Evolutionary conservation across 1,140 invertebrate genomes (phyloP).

Genomic region (Megalonaias nervosa): DNA sequence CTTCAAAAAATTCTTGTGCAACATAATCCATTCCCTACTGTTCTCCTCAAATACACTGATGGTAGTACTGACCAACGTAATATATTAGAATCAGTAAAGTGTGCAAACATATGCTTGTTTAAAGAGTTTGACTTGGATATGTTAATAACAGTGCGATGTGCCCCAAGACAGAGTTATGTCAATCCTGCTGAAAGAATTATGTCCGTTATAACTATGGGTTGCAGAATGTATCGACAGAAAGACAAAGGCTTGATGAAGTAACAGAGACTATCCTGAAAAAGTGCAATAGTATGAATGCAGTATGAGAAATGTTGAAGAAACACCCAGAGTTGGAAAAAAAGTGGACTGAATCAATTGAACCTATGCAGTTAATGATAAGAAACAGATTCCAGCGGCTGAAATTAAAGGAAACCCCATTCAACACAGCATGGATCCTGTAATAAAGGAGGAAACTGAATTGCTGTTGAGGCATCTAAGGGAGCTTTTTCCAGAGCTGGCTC

Average conservation of each 20-base stretch:
- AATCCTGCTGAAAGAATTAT: not conserved
- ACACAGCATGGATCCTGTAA: not conserved
- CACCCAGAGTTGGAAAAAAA: not conserved
- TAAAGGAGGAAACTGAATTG: not conserved
- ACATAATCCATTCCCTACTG: not conserved
- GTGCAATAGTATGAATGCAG: slow-evolving; percentile 5
- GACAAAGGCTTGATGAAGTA: not conserved
- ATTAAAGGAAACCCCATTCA: slow-evolving; percentile 10
- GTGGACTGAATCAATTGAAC: not conserved
- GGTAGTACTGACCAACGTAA: slow-evolving; percentile 19
- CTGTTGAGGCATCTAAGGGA: not conserved
- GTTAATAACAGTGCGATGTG: not conserved
- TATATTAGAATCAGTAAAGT: slow-evolving; percentile 11
- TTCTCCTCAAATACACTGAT: slow-evolving; percentile 21
- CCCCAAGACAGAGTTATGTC: slow-evolving; percentile 11
- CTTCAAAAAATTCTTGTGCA: not conserved
- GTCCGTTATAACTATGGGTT: not conserved
- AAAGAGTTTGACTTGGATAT: slow-evolving; percentile 11
- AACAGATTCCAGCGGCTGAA: not conserved
- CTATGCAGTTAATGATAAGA: slow-evolving; percentile 3
- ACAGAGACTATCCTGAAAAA: not conserved
- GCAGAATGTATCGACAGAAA: slow-evolving; percentile 1
- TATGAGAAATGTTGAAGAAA: not conserved
- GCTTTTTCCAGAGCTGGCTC: slow-evolving; percentile 1
- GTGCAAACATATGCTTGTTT: slow-evolving; percentile 16